Evolutionary conservation across 2,113 vertebrate species (phyloP).

Genomic region (Melanerpes aurifrons): DNA sequence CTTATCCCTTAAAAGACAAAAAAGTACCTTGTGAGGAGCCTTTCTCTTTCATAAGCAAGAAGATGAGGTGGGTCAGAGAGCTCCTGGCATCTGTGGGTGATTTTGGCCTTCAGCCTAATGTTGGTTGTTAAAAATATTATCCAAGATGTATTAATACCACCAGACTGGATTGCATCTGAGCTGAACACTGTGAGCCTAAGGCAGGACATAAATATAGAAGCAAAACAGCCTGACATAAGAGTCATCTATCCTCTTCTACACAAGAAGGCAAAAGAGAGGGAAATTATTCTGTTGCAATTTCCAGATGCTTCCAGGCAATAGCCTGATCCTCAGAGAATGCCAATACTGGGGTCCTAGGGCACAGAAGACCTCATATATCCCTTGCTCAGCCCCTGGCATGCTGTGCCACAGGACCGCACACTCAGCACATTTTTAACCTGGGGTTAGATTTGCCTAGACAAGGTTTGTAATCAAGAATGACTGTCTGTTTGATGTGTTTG

Average conservation of each 20-base stretch:
- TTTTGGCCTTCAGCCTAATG: conserved; percentile 60
- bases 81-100: not conserved
- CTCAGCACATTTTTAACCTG: conserved; percentile 41
- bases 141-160: conserved; percentile 61
- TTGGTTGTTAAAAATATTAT: conserved; percentile 65
- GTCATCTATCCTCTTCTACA: conserved; percentile 62
- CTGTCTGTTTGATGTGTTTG: conserved; percentile 60
- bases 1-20: not conserved
- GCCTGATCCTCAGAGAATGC: not conserved
- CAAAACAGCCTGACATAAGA: conserved; percentile 66
- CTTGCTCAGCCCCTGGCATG: not conserved
- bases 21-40: not conserved
- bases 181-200: conserved; percentile 71
- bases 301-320: not conserved
- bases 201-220: conserved; percentile 74
- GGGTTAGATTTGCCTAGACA: conserved; percentile 23
- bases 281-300: not conserved
- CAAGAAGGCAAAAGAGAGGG: conserved; percentile 25
- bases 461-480: not conserved
- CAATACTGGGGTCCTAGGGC: not conserved
- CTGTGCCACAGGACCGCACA: not conserved
- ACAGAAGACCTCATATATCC: not conserved
- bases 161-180: conserved; percentile 66
- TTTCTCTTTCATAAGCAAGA: not conserved
- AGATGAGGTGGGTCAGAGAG: not conserved